Base-by-base conservation (phyloP, 1,140 invertebrate genomes). In the Euschistus heros region DNA sequence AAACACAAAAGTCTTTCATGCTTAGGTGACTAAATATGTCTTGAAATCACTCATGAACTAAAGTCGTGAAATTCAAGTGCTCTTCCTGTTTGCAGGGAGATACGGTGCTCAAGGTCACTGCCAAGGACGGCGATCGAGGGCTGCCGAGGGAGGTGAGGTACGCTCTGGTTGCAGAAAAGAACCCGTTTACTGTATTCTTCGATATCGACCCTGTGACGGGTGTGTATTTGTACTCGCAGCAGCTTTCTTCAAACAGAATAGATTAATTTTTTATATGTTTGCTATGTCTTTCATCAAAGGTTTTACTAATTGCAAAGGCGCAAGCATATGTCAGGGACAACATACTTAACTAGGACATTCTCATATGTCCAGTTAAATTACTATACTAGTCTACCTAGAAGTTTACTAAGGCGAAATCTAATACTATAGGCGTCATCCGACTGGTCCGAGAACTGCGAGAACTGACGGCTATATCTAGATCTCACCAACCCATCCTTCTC, bases 61-160 rank as follows among this genome's bases (percentile, higher is more conserved):
- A n/a, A n/a, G n/a, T n/a, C n/a, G n/a, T n/a, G n/a, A n/a, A n/a
- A n/a, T n/a, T n/a, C n/a, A n/a, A n/a, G 2, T 64, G 63, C 5
- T 46, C 37, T 20, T 55, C 24, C 26, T 57, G 54, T 24, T 22
- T 3, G 72, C 68, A 87, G 85, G 84, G 82, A 10, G 80, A 81
- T 44, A 69, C 79, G 15, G 74, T 87, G 66, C 72, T 90, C 17
- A 81, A 82, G 75, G 87, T 94, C 0, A 82, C 84, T 68, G 91
- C 91, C n/a, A 86, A 91, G 75, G 91, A 94, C 74, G 91, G 91
- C 2, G 91, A 94, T 73, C 88, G 87, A 73, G 89, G 89, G 0
- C 85, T 85, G 47, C 89, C 89, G 3, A 80, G 90, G 52, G 84
- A 86, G 70, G 84, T 93, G 47, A 83, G 86, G 73, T 94, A 92